Evolutionary conservation across 2,888 invertebrate genomes (phyloP), one percentile per base, ranked within the genome.

Genomic region (Willowsia nigromaculata): DNA sequence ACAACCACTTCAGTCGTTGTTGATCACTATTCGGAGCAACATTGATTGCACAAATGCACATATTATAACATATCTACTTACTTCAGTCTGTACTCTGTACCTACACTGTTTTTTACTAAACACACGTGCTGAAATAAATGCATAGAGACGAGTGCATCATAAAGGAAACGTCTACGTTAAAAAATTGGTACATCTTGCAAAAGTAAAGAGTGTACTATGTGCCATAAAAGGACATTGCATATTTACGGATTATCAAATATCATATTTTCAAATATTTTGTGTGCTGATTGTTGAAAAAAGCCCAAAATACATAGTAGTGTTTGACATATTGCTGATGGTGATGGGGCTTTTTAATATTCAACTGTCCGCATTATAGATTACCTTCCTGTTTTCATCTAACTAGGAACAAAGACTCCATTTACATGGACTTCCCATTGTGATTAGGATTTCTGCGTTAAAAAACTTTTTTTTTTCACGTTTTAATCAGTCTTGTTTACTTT

Each of bases 11-110:
- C 76, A 76, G 85, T 85, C 43, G 76, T 25, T 40, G 76, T 68
- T 74, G 85, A 85, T 85, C 85, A 76, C 62, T 85, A 85, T 85
- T 85, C 74, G 18, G 76, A 62, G 59, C 30, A 85, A 85, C 43
- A 85, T 53, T 30, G 30, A 62, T 62, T 33, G 62, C 62, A 65
- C 33, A 33, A 65, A 33, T 33, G 15, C 30, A 65, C 30, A 65
- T 11, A 2, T 22, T 33, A 65, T n/a, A 22, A 22, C 18, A 68
- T 18, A 62, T 59, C 62, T 62, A 62, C 62, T 62, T 30, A 33
- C 62, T 22, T 53, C 30, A 62, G 6, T 62, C n/a, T n/a, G 3
- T 62, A 62, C 33, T 18, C 6, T 33, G 30, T 33, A 33, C n/a
- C 27, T 62, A 53, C 53, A 33, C 33, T 33, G 33, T 33, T 30